Evolutionary conservation across 2,113 vertebrate genomes (phyloP).

Genomic region (Oryzias melastigma): DNA sequence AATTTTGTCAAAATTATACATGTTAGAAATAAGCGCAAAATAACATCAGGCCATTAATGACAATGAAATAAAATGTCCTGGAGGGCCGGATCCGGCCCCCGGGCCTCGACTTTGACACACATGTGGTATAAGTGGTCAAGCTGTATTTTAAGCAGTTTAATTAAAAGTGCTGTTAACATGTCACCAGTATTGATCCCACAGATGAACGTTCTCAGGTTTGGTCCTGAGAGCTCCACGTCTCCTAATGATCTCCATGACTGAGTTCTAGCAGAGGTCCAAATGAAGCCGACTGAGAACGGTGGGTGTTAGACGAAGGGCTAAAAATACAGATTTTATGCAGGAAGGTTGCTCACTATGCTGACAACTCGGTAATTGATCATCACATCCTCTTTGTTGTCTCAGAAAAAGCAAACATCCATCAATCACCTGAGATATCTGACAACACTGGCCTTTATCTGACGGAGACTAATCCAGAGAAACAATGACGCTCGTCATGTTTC

Average conservation of each 20-base stretch:
- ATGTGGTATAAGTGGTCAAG: no score
- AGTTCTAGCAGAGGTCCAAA: slow-evolving; percentile 45
- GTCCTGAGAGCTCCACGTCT: slow-evolving; percentile 40
- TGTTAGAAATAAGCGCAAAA: no score
- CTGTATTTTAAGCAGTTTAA: slow-evolving; percentile 10
- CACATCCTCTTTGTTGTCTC: slow-evolving; percentile 1
- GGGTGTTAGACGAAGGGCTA: slow-evolving; percentile 28
- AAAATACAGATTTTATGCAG: slow-evolving; percentile 41
- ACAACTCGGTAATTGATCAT: slow-evolving; percentile 17
- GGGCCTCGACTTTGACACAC: no score
- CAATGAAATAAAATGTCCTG: no score
- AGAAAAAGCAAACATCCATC: slow-evolving; percentile 29
- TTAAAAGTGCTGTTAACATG: slow-evolving; percentile 35
- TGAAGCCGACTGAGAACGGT: slow-evolving; percentile 31
- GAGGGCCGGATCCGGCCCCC: no score
- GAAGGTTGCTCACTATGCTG: slow-evolving; percentile 4
- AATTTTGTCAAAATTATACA: no score
- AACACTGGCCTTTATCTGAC: slow-evolving; percentile 6
- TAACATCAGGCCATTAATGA: no score
- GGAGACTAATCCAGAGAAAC: slow-evolving; percentile 39
- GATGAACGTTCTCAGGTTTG: slow-evolving; percentile 26
- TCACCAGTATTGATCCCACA: slow-evolving; percentile 29
- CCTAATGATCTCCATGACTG: slow-evolving; percentile 57
- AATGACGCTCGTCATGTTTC: slow-evolving; percentile 33
- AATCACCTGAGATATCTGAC: slow-evolving; percentile 24